Base-by-base conservation (phyloP, 2,113 vertebrate species). In the Sylvilagus bachmani region DNA sequence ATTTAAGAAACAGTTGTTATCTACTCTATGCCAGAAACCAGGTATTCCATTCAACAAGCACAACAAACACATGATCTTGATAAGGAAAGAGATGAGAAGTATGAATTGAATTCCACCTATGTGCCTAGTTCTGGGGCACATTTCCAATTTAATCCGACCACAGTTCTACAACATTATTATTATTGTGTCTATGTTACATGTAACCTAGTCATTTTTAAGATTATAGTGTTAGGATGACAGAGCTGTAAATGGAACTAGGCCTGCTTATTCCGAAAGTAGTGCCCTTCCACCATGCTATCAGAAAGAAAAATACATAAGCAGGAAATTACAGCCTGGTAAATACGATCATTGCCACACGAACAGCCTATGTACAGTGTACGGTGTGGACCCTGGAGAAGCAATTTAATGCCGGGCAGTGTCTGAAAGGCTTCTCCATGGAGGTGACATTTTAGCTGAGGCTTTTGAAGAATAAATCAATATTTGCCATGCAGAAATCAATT, bases 401-500 rank as follows among this genome's bases (percentile, higher is more conserved):
- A 91, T 22, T 86, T 86, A 86, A 93, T 90, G 93, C 80, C 96
- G 84, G 86, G 84, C 93, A 93, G 64, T 91, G 33, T 86, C 93
- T 96, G 71, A 95, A 94, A 96, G 69, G 25, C 55, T 93, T 97
- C 94, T 95, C 96, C 73, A 61, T 0, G 29, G 87, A 96, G 87
- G 90, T 97, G 97, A 96, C 84, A 95, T 96, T 96, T 95, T 95
- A 90, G 90, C 77, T 73, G 80, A 80, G 90, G 64, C 31, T 89
- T 96, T 86, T 96, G 96, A 94, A 96, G 91, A 85, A 96, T 88
- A 71, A 94, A 93, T 95, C 96, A 97, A 97, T 96, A 97, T 97
- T 97, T 97, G 85, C 82, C 92, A 95, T 95, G 95, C 81, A 95
- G 91, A 97, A 96, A 97, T 97, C 96, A 95, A 96, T 97, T 94